Evolutionary conservation across 2,113 vertebrate species (phyloP), one percentile per base, ranked within the genome.

Genomic region (Neopipo cinnamomea): DNA sequence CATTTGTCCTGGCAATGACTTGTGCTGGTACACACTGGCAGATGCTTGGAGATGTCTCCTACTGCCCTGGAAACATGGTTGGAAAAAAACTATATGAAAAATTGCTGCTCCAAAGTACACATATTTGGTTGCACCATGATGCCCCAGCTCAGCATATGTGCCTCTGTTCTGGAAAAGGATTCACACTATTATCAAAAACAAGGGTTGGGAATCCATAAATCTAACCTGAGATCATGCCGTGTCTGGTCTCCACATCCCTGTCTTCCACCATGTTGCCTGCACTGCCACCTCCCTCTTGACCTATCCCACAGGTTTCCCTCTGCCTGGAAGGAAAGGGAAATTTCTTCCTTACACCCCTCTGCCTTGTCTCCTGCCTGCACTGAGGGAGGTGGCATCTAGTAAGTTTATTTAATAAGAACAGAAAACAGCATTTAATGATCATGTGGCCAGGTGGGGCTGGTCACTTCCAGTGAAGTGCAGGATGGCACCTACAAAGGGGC

Each of bases 271-370:
- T 68, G 59, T 24, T 65, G 24, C 42, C 81, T 50, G 46, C 4
- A 1, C 12, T 85, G 55, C 22, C n/a, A 41, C 4, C 4, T 62
- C 22, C 16, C 12, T 67, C 39, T n/a, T 18, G 3, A 3, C 49
- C 47, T 61, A 49, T 18, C 39, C 44, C 3, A 2, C 9, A 20
- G 13, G 4, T 33, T 22, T 30, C 30, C 7, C 24, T 71, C 59
- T 74, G 70, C 42, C 25, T 0, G 1, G 11, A 35, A 24, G 1
- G 1, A 49, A 47, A 19, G 15, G 14, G 11, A 0, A 1, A 6
- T 83, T 19, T 55, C 25, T 41, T 68, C 21, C 61, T 41, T 5
- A 4, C 9, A 14, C 0, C 2, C 14, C 50, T 71, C 50, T 93
- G 58, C 22, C 39, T 55, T 31, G 28, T 23, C 44, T 74, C 55